Evolutionary conservation across 2,797 vertebrate genomes (phyloP).

Genomic region (Notamacropus eugenii): DNA sequence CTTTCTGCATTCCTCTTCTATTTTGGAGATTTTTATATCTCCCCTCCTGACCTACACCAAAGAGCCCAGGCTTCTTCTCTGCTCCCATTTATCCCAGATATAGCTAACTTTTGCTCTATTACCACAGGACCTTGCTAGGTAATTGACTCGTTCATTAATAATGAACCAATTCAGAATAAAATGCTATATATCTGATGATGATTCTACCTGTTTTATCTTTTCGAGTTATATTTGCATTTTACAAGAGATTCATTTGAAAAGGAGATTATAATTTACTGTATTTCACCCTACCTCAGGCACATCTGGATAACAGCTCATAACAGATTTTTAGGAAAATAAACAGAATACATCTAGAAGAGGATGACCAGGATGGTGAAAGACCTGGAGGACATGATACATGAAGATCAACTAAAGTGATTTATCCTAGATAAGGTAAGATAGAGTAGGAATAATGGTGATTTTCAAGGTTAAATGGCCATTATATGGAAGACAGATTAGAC

Average conservation of each 20-base stretch:
- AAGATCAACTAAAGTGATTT: too few relatives aligned
- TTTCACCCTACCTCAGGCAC: too few relatives aligned
- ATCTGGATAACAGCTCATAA: too few relatives aligned
- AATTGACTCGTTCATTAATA: conserved; percentile 26
- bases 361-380: too few relatives aligned
- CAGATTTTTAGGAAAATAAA: too few relatives aligned
- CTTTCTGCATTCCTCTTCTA: conserved; percentile 7
- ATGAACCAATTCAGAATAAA: conserved; percentile 33
- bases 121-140: neutral
- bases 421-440: too few relatives aligned
- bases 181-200: neutral
- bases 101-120: neutral
- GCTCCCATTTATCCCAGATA: neutral
- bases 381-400: too few relatives aligned
- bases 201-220: neutral
- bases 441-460: too few relatives aligned
- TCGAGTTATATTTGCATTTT: neutral
- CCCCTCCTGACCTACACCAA: neutral
- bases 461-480: too few relatives aligned
- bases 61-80: neutral
- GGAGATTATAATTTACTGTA: neutral
- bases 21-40: neutral
- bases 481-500: too few relatives aligned
- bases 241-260: neutral
- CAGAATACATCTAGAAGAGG: too few relatives aligned